phyloP scores from a whole-genome alignment of 2,113 vertebrate genomes.

The Nyctereutes procyonoides region DNA sequence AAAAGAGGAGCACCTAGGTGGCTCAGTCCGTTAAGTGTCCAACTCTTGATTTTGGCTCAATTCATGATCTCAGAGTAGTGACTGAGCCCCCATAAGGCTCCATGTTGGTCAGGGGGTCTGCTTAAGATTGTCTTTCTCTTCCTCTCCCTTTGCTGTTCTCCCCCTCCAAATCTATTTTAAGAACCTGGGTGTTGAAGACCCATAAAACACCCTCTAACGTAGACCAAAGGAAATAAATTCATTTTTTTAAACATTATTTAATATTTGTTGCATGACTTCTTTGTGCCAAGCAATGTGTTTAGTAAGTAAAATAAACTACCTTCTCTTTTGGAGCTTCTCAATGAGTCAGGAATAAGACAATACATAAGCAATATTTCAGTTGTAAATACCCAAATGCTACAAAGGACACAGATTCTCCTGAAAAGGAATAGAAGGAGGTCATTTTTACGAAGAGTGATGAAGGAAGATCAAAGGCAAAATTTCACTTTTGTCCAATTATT shows the following conservation, averaged over 20 bases:
- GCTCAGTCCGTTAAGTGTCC: neutral
- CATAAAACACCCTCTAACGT: neutral
- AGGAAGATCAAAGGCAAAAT: neutral
- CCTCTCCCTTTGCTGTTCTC: neutral
- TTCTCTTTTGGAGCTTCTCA: neutral
- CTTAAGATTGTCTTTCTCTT: neutral
- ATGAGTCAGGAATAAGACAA: neutral
- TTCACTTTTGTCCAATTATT: neutral
- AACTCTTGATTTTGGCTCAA: neutral
- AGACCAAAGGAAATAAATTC: neutral
- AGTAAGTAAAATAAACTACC: neutral
- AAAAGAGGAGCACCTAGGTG: neutral
- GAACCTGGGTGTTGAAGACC: neutral
- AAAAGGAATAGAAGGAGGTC: neutral
- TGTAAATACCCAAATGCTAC: too few species aligned
- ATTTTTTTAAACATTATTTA: neutral
- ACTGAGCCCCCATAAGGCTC: neutral
- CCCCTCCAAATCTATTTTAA: neutral
- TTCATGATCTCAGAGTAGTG: neutral
- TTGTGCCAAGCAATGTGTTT: neutral
- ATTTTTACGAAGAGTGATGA: neutral
- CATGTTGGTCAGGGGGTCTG: neutral
- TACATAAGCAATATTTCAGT: too few species aligned
- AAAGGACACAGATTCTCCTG: neutral
- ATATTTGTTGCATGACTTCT: neutral